Percentiles rank a stretch among this genome's conserved stretches.
phyloP scores from a whole-genome alignment of 2,888 invertebrate species.

The Drosophila koepferae region DNA sequence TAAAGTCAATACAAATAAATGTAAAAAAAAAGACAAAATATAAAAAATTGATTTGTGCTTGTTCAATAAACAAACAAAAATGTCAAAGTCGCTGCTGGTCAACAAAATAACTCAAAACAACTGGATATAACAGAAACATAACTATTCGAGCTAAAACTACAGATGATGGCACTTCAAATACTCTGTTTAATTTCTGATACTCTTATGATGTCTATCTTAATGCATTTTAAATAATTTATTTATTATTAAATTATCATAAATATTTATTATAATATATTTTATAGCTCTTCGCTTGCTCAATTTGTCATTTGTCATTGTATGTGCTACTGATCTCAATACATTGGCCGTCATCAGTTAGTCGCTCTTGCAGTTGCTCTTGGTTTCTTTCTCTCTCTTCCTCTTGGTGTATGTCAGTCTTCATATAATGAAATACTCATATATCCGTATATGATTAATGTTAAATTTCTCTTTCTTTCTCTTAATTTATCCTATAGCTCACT shows the following conservation, averaged over 20 bases:
- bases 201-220: neutral
- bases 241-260: too few species aligned
- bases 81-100: slow-evolving; percentile 31
- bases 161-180: slow-evolving; percentile 16
- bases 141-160: neutral
- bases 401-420: neutral
- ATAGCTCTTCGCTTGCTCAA: too few species aligned
- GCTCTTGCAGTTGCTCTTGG: too few species aligned
- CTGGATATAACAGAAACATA: slow-evolving; percentile 17
- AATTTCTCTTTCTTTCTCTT: too few species aligned
- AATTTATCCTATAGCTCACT: too few species aligned
- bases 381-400: neutral
- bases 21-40: neutral
- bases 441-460: too few species aligned
- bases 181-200: slow-evolving; percentile 2
- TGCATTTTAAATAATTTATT: too few species aligned
- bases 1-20: neutral
- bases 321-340: too few species aligned
- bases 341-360: too few species aligned
- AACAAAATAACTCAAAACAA: slow-evolving; percentile 8
- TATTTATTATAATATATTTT: too few species aligned
- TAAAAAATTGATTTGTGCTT: slow-evolving; percentile 39
- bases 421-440: too few species aligned
- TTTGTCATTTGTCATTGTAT: too few species aligned
- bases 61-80: slow-evolving; percentile 28